These are phyloP conservation scores for Asarcornis scutulata DNA, from an alignment of 2,113 vertebrate species.

Conservation along the genomic window DNA sequence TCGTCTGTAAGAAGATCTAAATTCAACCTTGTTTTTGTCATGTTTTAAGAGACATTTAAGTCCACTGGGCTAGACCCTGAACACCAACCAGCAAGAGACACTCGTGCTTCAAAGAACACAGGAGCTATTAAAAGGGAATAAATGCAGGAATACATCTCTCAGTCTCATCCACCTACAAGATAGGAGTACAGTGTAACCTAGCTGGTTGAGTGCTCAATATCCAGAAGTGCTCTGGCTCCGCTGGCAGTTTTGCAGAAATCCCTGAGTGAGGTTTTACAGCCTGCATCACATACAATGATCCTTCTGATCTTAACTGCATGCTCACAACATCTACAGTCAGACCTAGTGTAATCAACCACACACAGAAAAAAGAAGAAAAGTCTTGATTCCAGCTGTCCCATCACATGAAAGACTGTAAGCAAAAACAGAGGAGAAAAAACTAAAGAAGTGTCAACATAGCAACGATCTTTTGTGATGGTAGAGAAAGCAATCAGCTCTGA, in stretches of 20 bases:
- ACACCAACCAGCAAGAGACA: not conserved
- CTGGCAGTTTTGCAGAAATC: not conserved
- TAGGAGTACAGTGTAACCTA: not conserved
- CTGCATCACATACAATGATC: not conserved
- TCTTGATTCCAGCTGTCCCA: not conserved
- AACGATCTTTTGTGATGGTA: not conserved
- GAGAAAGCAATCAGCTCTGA: not conserved
- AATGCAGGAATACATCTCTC: not conserved
- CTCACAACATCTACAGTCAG: not conserved
- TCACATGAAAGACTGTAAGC: not conserved
- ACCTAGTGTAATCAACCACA: not conserved
- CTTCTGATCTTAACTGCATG: not conserved
- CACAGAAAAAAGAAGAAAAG: not conserved
- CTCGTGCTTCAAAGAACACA: not conserved
- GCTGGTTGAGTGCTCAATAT: not conserved
- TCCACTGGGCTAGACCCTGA: not conserved
- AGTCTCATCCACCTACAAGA: not conserved
- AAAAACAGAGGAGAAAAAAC: not conserved
- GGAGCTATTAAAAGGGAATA: not conserved
- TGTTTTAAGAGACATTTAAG: not conserved
- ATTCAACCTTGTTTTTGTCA: not conserved
- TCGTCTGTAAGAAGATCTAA: not conserved
- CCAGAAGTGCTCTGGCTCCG: not conserved
- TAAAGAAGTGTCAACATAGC: not conserved
- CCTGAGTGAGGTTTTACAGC: not conserved